Percentiles rank a stretch among this genome's conserved stretches.
Conservation (phyloP, 2,797 vertebrate species). For the Cyclopterus lumpus region DNA sequence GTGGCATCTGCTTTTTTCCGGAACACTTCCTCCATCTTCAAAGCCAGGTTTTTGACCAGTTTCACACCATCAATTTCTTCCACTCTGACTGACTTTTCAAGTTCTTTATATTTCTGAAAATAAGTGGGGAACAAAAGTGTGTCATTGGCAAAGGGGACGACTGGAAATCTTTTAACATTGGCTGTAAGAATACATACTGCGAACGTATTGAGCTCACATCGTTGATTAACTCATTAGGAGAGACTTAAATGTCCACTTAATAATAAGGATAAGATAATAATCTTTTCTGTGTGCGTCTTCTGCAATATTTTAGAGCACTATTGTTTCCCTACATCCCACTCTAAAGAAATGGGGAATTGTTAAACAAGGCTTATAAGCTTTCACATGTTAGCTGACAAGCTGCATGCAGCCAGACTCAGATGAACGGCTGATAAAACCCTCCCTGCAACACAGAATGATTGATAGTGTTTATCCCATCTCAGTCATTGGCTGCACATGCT, state of each 20-base stretch:
- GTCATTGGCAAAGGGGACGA: neutral
- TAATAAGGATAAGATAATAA: conserved; percentile 12
- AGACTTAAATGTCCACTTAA: neutral
- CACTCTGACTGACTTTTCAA: conserved; percentile 92
- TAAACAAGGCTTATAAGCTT: conserved; percentile 71
- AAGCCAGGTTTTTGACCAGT: conserved; percentile 93
- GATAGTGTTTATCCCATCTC: conserved; percentile 69
- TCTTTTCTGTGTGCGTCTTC: conserved; percentile 15
- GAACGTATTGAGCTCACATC: neutral
- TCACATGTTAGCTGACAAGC: conserved; percentile 65
- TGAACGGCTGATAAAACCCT: conserved; percentile 69
- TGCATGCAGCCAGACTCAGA: conserved; percentile 56
- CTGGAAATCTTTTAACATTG: neutral
- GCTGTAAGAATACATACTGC: neutral
- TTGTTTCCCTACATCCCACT: conserved; percentile 12
- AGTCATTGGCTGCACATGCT: conserved; percentile 71
- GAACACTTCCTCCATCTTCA: conserved; percentile 98
- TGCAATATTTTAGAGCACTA: conserved; percentile 6
- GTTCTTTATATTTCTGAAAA: conserved; percentile 95
- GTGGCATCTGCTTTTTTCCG: conserved; percentile 94
- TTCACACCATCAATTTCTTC: conserved; percentile 97
- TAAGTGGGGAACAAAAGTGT: conserved; percentile 20
- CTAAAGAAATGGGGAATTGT: conserved; percentile 45
- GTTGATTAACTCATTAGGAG: neutral
- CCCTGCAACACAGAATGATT: conserved; percentile 63